Evolutionary conservation across 2,888 invertebrate genomes (phyloP).

Genomic region (Euclidia mi): DNA sequence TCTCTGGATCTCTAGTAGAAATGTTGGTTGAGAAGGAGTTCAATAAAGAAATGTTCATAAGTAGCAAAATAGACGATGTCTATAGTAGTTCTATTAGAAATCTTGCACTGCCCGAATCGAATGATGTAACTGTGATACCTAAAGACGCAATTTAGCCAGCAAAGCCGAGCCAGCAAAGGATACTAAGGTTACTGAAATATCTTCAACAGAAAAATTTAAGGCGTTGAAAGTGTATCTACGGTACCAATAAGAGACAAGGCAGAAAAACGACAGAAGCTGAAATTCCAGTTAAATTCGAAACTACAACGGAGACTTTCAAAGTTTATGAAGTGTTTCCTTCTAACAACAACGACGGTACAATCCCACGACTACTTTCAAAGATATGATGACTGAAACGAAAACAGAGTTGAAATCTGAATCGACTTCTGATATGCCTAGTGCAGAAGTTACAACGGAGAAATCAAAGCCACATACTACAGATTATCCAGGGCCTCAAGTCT

Average conservation of each 20-base stretch:
- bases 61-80: constrained; percentile 86
- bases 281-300: constrained; percentile 68
- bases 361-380: constrained; percentile 68
- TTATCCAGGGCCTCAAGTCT: no score
- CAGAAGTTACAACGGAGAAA: constrained; percentile 60
- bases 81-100: constrained; percentile 64
- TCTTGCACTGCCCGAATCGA: constrained; percentile 54
- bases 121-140: constrained; percentile 38
- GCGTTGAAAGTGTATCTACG: constrained; percentile 83
- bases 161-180: constrained; percentile 64
- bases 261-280: constrained; percentile 65
- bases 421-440: constrained; percentile 76
- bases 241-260: constrained; percentile 71
- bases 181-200: constrained; percentile 49
- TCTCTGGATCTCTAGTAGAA: constrained; percentile 81
- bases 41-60: constrained; percentile 81
- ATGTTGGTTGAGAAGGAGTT: constrained; percentile 75
- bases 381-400: constrained; percentile 77
- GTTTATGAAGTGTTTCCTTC: constrained; percentile 82
- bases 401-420: constrained; percentile 79
- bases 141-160: constrained; percentile 71
- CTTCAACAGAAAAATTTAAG: constrained; percentile 60
- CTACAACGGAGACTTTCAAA: constrained; percentile 77
- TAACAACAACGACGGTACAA: constrained; percentile 58
- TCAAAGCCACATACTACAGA: constrained; percentile 48